Base-by-base conservation (phyloP, 2,113 vertebrate genomes). In the Phoxinus phoxinus region DNA sequence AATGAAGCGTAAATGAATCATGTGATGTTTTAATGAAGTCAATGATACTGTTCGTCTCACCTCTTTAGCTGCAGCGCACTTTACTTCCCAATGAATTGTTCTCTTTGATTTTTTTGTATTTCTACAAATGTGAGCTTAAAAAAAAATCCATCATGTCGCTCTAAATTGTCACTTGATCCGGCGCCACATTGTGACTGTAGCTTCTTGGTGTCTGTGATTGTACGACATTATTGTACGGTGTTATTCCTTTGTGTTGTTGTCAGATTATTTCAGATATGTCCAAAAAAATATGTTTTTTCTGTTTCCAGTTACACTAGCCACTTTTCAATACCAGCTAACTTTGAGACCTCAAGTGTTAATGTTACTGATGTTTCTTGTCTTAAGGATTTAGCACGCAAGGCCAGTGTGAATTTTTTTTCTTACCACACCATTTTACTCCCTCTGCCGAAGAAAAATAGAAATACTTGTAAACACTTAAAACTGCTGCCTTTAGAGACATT, bases 321-420 rank as follows among this genome's bases (percentile, higher is more conserved):
- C 86, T 86, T 89, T 89, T 88, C 89, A 85, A 78, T 82, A 90
- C 88, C 90, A 93, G 91, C 72, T 89, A 89, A 89, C 69, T 72
- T 58, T 81, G 76, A 87, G 88, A 11, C 77, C 85, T 63, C 56
- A 48, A 77, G 77, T 89, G 89, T 84, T 91, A 87, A 73, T 84
- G 51, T 30, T 61, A 61, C 59, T 44, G 63, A 27, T 25, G 44
- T 86, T 85, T 84, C 41, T 53, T 89, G 88, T 73, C 88, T 89
- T 87, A 89, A 84, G 91, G 89, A 89, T 85, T 72, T 90, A 84
- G 88, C 91, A 86, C 86, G 83, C 90, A 85, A 35, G 86, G 85
- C 58, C 81, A 78, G 76, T 79, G 74, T 85, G 86, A 85, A 12
- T 85, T 83, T 81, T 92, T 69, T 87, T 85, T 91, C 91, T 85